A percentile compares a stretch with the other conserved stretches of the same genome.
Conservation (phyloP, 2,113 vertebrate species). For the Tetrax tetrax region DNA sequence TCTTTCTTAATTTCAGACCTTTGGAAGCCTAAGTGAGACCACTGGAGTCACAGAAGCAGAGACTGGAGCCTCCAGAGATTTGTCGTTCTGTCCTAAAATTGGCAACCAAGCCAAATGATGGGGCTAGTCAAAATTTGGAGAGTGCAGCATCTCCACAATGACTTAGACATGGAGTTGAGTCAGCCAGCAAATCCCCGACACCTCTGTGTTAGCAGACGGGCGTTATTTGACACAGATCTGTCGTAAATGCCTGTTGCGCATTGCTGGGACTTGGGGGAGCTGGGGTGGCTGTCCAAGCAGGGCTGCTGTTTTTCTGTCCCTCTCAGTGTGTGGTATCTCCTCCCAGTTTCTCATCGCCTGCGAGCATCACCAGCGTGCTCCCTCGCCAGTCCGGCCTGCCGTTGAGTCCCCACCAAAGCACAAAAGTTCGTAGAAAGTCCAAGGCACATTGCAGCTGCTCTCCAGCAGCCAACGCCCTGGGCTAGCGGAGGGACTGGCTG, state of each 20-base stretch:
- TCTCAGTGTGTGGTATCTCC: neutral
- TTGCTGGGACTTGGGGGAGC: neutral
- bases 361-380: neutral
- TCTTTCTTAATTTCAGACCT: neutral
- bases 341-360: neutral
- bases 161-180: neutral
- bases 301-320: neutral
- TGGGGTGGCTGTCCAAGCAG: neutral
- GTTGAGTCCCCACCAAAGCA: conserved; percentile 24
- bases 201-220: neutral
- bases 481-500: neutral
- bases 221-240: neutral
- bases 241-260: neutral
- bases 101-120: neutral
- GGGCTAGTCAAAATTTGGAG: neutral
- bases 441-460: conserved; percentile 22
- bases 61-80: neutral
- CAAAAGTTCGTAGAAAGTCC: conserved; percentile 59
- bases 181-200: neutral
- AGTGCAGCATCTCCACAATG: neutral
- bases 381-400: neutral
- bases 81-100: neutral
- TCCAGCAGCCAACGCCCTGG: neutral
- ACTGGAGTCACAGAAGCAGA: neutral
- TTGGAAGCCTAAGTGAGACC: neutral